phyloP scores from a whole-genome alignment of 2,113 vertebrate genomes.

The Axis porcinus region DNA sequence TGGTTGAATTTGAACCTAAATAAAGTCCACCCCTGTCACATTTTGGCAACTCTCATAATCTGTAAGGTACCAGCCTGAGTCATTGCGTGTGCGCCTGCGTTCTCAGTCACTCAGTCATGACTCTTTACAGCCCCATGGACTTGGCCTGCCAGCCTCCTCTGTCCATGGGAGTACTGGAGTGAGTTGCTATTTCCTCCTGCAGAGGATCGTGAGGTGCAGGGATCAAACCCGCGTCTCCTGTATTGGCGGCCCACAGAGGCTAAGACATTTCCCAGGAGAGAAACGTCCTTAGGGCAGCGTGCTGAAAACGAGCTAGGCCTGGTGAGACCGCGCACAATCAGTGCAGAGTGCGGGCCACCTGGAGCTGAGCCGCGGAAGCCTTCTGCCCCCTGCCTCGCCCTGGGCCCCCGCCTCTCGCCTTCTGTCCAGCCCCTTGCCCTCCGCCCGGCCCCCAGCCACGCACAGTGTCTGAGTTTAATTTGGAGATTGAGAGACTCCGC shows the following conservation, averaged over 20 bases:
- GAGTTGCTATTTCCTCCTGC: neutral
- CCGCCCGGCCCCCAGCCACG: neutral
- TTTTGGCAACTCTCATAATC: neutral
- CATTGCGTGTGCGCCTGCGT: neutral
- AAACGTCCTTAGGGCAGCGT: neutral
- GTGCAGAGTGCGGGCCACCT: neutral
- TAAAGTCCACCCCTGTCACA: neutral
- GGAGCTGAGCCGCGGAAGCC: neutral
- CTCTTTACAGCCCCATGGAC: neutral
- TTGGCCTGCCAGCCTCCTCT: neutral
- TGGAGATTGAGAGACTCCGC: neutral
- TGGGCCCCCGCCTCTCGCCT: neutral
- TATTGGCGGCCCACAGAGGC: neutral
- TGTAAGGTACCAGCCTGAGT: neutral
- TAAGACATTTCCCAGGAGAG: neutral
- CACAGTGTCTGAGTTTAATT: neutral
- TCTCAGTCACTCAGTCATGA: neutral
- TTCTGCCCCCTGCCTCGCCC: neutral
- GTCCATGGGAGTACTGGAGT: neutral
- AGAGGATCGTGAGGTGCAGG: neutral
- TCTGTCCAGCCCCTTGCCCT: too few relatives aligned
- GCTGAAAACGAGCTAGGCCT: neutral
- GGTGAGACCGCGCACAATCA: neutral
- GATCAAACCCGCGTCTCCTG: rapidly evolving
- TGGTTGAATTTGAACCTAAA: neutral